A percentile compares a stretch with the other conserved stretches of the same genome.
Conservation (phyloP, 2,888 invertebrate species). For the Diarsia dahlii region DNA sequence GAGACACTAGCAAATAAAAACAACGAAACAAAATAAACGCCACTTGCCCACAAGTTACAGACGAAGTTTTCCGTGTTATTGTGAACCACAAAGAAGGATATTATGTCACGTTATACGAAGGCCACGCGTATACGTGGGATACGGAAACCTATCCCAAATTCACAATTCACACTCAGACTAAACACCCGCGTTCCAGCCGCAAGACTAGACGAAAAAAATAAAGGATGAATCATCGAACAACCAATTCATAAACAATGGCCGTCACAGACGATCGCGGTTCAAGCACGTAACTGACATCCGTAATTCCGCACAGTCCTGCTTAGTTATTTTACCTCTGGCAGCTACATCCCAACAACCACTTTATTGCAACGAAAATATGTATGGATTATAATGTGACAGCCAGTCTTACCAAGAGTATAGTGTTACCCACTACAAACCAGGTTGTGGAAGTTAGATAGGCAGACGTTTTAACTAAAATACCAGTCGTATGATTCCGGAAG, state of each 20-base stretch:
- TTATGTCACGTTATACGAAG: not conserved
- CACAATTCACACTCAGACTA: constrained; percentile 6
- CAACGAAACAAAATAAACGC: not conserved
- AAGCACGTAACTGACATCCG: constrained; percentile 76
- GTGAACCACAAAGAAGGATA: not conserved
- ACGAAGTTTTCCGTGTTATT: not conserved
- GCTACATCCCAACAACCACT: not conserved
- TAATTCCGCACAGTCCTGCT: constrained; percentile 45
- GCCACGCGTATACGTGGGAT: not conserved
- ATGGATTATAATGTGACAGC: not conserved
- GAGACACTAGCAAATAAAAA: not conserved
- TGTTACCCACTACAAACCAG: not conserved
- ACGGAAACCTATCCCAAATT: not conserved
- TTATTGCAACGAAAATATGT: not conserved
- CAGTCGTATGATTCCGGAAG: no score
- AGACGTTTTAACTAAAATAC: not conserved
- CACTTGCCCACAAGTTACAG: not conserved
- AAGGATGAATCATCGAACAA: constrained; percentile 52
- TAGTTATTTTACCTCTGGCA: not conserved
- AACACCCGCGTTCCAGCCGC: constrained; percentile 16
- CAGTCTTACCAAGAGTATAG: not conserved
- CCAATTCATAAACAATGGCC: constrained; percentile 53
- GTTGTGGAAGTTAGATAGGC: not conserved
- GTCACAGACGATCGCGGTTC: constrained; percentile 58
- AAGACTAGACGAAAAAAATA: constrained; percentile 52